phyloP scores from a whole-genome alignment of 2,113 vertebrate species.

The Smithornis capensis region DNA sequence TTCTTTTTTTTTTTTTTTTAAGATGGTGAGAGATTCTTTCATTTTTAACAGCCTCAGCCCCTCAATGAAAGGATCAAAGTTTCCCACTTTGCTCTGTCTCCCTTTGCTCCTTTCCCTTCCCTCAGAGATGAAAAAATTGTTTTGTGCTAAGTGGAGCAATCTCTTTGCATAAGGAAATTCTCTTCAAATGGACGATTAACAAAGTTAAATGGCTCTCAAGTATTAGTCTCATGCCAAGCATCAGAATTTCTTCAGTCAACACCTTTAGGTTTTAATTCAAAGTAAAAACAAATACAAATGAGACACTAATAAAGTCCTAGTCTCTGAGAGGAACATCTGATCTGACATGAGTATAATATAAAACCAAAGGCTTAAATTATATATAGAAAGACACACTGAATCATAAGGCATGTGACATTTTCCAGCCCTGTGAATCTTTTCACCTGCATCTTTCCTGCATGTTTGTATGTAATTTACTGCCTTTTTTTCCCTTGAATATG shows the following conservation, averaged over 20 bases:
- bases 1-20: not conserved
- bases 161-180: constrained; percentile 23
- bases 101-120: not conserved
- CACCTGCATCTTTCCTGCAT: not conserved
- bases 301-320: constrained; percentile 10
- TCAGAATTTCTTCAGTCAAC: constrained; percentile 37
- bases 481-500: not conserved
- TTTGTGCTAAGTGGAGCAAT: not conserved
- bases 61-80: constrained; percentile 29
- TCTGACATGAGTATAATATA: not conserved
- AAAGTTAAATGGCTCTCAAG: not conserved
- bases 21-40: constrained; percentile 37
- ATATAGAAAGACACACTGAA: not conserved
- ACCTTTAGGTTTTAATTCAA: constrained; percentile 34
- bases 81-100: not conserved
- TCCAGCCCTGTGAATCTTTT: not conserved
- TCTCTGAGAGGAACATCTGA: not conserved
- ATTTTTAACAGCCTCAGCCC: not conserved
- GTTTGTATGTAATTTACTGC: not conserved
- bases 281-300: constrained; percentile 35
- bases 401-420: not conserved
- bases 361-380: not conserved
- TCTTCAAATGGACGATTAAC: constrained; percentile 28
- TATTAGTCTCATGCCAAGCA: constrained; percentile 16
- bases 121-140: not conserved